phyloP scores from a whole-genome alignment of 2,113 vertebrate genomes.

The Dunckerocampus dactyliophorus region DNA sequence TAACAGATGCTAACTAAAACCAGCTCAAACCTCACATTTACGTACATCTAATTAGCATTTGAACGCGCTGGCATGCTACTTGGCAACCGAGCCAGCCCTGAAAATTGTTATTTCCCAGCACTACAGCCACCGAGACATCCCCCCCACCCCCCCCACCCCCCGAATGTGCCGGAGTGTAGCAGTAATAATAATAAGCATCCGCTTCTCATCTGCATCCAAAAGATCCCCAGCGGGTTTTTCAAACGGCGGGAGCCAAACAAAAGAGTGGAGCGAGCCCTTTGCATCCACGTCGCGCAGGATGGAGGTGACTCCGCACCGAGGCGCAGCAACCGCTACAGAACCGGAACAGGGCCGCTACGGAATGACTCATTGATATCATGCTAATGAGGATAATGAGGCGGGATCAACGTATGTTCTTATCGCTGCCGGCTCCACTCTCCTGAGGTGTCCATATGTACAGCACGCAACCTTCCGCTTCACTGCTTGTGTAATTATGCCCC shows the following conservation, averaged over 20 bases:
- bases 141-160: too few species aligned
- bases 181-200: slow-evolving; percentile 16
- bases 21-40: too few species aligned
- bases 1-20: too few species aligned
- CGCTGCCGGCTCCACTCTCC: slow-evolving; percentile 1
- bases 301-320: slow-evolving; percentile 27
- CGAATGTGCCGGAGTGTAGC: not conserved
- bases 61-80: too few species aligned
- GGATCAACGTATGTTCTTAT: slow-evolving; percentile 58
- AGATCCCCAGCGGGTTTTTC: slow-evolving; percentile 31
- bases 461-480: slow-evolving; percentile 18
- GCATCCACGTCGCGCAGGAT: slow-evolving; percentile 27
- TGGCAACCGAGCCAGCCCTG: too few species aligned
- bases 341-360: slow-evolving; percentile 32
- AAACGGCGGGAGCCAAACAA: slow-evolving; percentile 53
- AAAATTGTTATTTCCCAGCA: too few species aligned
- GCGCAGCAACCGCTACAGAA: slow-evolving; percentile 30
- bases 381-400: slow-evolving; percentile 59
- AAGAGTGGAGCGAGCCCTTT: slow-evolving; percentile 50
- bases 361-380: slow-evolving; percentile 48
- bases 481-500: slow-evolving; percentile 22
- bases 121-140: too few species aligned
- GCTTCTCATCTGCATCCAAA: slow-evolving; percentile 51
- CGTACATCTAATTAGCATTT: too few species aligned
- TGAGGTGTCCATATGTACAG: slow-evolving; percentile 11